Conservation (phyloP, 2,797 vertebrate genomes). For the Bradypodion pumilum region DNA sequence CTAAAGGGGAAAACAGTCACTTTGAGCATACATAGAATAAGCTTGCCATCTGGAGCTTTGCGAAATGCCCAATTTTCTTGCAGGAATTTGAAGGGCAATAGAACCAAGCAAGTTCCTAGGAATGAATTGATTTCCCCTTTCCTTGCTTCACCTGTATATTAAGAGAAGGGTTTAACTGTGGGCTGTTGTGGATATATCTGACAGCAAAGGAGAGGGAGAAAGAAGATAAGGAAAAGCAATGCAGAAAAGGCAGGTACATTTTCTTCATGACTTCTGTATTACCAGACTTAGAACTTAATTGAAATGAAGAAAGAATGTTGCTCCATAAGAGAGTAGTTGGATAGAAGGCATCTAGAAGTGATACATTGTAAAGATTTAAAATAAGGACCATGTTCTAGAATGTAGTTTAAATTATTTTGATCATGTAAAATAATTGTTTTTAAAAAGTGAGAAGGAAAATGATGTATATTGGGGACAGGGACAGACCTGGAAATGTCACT, state of each 20-base stretch:
- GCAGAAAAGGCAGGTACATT: background rate
- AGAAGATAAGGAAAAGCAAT: conserved; percentile 12
- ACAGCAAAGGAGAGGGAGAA: conserved; percentile 31
- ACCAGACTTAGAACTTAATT: background rate
- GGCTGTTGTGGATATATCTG: conserved; percentile 16
- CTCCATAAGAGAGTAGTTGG: background rate
- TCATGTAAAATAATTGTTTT: background rate
- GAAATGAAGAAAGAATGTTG: background rate
- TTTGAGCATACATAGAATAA: too few relatives aligned
- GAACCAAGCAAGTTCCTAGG: conserved; percentile 37
- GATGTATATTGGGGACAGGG: background rate
- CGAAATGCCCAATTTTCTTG: conserved; percentile 10
- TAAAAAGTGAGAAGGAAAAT: background rate
- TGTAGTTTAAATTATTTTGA: background rate
- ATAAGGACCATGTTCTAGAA: background rate
- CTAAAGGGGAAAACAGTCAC: too few relatives aligned
- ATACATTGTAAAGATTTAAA: background rate
- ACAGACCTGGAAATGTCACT: too few relatives aligned
- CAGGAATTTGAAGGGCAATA: conserved; percentile 51
- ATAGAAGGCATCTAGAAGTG: background rate
- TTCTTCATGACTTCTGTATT: background rate
- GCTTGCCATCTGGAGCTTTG: too few relatives aligned
- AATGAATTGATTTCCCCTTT: conserved; percentile 52
- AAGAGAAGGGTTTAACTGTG: conserved; percentile 29
- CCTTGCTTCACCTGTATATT: conserved; percentile 31